Conservation (phyloP, 2,888 invertebrate species). For the Diogma glabrata region DNA sequence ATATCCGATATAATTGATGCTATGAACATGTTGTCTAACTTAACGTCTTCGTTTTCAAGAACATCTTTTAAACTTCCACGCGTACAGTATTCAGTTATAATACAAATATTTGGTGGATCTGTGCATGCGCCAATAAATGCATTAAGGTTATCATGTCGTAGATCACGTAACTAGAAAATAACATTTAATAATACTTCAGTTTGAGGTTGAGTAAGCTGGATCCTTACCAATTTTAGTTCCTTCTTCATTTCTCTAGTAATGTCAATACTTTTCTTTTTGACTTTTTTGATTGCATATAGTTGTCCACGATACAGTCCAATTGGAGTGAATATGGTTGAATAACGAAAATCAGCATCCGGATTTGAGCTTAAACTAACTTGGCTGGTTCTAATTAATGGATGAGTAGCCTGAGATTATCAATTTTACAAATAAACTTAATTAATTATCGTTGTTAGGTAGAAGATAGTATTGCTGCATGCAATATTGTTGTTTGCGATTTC, state of each 20-base stretch:
- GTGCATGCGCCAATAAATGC: constrained; percentile 87
- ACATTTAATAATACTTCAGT: too few species aligned
- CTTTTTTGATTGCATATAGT: constrained; percentile 75
- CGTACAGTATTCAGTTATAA: constrained; percentile 80
- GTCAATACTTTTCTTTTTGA: constrained; percentile 75
- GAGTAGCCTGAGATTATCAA: constrained; percentile 37
- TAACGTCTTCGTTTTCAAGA: constrained; percentile 88
- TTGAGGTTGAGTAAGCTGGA: too few species aligned
- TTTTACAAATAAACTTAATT: too few species aligned
- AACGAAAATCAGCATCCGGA: constrained; percentile 80
- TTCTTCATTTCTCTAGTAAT: constrained; percentile 85
- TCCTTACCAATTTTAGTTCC: constrained; percentile 79
- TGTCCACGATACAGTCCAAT: constrained; percentile 82
- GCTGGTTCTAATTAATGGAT: constrained; percentile 64
- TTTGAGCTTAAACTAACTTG: constrained; percentile 88
- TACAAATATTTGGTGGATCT: constrained; percentile 81
- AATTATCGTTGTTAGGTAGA: too few species aligned
- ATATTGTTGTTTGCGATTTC: neutral
- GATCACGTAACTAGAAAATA: constrained; percentile 87
- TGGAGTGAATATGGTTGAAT: constrained; percentile 81
- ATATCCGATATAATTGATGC: constrained; percentile 92
- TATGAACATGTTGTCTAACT: constrained; percentile 91
- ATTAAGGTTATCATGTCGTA: constrained; percentile 84
- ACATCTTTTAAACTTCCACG: constrained; percentile 82
- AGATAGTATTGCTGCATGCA: neutral